Base-by-base conservation (phyloP, 2,113 vertebrate genomes). In the Pleuronectes platessa region DNA sequence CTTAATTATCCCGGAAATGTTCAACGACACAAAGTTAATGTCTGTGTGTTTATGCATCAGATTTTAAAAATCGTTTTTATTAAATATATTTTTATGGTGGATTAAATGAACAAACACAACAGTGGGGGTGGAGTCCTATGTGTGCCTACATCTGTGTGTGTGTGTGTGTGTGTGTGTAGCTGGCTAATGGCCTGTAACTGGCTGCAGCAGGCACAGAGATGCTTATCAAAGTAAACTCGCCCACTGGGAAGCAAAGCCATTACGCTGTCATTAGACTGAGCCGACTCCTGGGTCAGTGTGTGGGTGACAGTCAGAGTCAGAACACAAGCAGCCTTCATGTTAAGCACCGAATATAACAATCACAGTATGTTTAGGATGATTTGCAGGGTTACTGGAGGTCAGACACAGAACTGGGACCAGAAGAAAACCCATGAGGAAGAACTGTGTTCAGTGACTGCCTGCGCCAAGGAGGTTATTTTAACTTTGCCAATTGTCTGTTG, bases 161-260 rank as follows among this genome's bases (percentile, higher is more conserved):
- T 56, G 54, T 56, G 21, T 13, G 23, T 58, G 55, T 58, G 23
- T 58, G 55, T 26, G 14, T 2, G 4, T 17, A 0, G 4, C 24
- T 2, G 31, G 62, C 72, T 88, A 88, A 88, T 79, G 56, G 85
- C 58, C 72, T 70, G 60, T 59, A 67, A 71, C 71, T 62, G 79
- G 49, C 40, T 81, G 72, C 74, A 76, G 71, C 47, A 63, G 65
- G 76, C 79, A 66, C 54, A 68, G 54, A 5, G 76, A 86, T 84
- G 71, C 70, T 84, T 76, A 86, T 86, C 81, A 84, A 65, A 59
- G 70, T 79, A 61, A 83, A 81, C 67, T 68, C 45, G 65, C 45
- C 84, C 31, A 54, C 68, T 68, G 81, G 80, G 85, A 82, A 59
- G 59, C n/a, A 24, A 60, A 76, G 71, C 51, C 65, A 69, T 79